Base-by-base conservation (phyloP, 2,113 vertebrate species). In the Polypterus senegalus region DNA sequence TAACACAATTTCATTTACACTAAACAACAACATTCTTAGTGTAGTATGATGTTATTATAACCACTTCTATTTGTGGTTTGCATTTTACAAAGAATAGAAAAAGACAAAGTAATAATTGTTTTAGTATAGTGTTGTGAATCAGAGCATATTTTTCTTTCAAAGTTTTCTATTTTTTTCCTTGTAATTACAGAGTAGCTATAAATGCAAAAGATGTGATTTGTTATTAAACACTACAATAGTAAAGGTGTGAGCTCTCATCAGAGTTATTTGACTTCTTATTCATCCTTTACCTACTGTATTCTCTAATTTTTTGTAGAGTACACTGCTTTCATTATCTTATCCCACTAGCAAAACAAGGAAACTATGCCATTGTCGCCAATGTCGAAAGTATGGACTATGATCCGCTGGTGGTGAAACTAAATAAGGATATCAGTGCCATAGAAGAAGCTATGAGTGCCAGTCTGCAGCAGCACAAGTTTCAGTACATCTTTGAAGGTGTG, bases 311-410 rank as follows among this genome's bases (percentile, higher is more conserved):
- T 52, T 7, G 0, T 82, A 99, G 96, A 71, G 92, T 99, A 61
- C 95, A 98, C 59, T 99, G 95, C 53, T 99, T 99, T 81, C 92
- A 97, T 74, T 97, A 97, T 78, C 82, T 99, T 70, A 99, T 99
- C 72, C 95, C 95, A 0, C 77, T 98, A 73, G 88, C 93, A 6
- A 99, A 99, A 64, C 91, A 99, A 61, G 94, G 94, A 2, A 99
- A 99, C 73, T 99, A 99, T 0, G 94, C 95, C 75, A 98, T 99
- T 0, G 94, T 98, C 0, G 96, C 96, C 11, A 99, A 99, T 0
- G 95, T 95, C 76, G 95, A 98, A 77, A 99, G 96, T 63, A 99
- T 99, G 96, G 95, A 99, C 70, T 99, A 98, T 4, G 96, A 98
- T 82, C 91, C 94, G 0, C 89, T 97, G 57, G 93, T 99, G 69